phyloP scores from a whole-genome alignment of 2,113 vertebrate genomes.

The Ciconia maguari region DNA sequence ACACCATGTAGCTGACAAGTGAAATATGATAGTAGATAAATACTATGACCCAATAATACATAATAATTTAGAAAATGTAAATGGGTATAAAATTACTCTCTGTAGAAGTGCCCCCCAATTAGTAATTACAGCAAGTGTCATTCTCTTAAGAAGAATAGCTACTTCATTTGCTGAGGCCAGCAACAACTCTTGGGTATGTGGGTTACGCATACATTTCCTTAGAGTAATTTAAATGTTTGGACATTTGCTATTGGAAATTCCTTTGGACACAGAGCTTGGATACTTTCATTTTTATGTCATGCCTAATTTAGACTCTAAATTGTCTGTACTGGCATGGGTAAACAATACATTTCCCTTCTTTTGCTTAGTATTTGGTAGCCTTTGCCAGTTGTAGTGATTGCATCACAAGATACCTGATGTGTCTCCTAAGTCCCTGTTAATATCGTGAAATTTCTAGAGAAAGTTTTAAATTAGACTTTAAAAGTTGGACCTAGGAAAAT shows the following conservation, averaged over 20 bases:
- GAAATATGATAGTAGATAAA: not conserved
- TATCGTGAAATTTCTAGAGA: not conserved
- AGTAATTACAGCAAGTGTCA: not conserved
- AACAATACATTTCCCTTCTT: not conserved
- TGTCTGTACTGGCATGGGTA: not conserved
- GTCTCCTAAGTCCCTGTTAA: not conserved
- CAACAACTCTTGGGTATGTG: not conserved
- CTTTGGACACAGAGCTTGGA: not conserved
- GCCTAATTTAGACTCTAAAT: not conserved
- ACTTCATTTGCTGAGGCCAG: not conserved
- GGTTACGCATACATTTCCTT: not conserved
- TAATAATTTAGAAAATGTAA: not conserved
- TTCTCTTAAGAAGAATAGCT: not conserved
- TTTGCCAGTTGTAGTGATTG: not conserved
- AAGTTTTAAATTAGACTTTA: not conserved
- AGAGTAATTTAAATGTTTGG: not conserved
- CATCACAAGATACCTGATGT: not conserved
- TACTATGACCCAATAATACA: not conserved
- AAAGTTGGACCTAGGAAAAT: not conserved
- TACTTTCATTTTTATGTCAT: not conserved
- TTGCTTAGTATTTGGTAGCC: not conserved
- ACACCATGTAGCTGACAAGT: not conserved
- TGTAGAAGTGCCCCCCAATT: not conserved
- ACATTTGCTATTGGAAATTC: not conserved
- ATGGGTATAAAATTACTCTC: not conserved